Conservation (phyloP, 2,797 vertebrate species). For the Trachurus trachurus region DNA sequence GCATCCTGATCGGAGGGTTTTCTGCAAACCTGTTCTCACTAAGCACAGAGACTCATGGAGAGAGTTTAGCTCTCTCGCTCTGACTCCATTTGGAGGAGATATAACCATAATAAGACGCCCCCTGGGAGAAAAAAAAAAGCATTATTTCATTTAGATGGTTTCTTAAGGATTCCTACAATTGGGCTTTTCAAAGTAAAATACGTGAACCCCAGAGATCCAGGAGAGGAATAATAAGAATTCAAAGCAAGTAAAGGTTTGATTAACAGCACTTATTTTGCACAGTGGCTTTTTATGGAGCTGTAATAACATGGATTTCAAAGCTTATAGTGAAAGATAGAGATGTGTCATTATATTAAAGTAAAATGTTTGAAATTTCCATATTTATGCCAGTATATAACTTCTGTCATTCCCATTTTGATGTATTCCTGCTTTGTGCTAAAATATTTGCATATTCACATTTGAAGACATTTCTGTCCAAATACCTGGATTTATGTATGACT, state of each 20-base stretch:
- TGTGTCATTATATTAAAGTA: too few relatives aligned
- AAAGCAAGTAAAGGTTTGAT: not conserved
- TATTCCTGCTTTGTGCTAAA: too few relatives aligned
- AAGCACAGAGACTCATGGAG: constrained; percentile 17
- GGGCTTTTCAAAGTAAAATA: constrained; percentile 51
- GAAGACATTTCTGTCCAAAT: not conserved
- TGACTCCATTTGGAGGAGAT: constrained; percentile 51
- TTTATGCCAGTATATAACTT: too few relatives aligned
- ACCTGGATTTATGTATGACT: not conserved
- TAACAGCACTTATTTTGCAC: not conserved
- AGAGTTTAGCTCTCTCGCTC: constrained; percentile 8
- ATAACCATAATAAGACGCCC: constrained; percentile 37
- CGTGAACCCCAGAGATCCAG: constrained; percentile 22
- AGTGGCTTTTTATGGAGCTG: not conserved
- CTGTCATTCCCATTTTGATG: too few relatives aligned
- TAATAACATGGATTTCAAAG: not conserved
- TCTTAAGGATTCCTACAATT: constrained; percentile 39
- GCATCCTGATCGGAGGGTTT: constrained; percentile 42
- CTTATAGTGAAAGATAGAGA: not conserved
- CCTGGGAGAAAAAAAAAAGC: constrained; percentile 36
- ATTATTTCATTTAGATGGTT: constrained; percentile 54
- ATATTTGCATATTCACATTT: too few relatives aligned
- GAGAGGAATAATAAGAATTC: constrained; percentile 13
- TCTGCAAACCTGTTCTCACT: constrained; percentile 53
- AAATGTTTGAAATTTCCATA: too few relatives aligned